A percentile compares a stretch with the other conserved stretches of the same genome.
These are phyloP conservation scores for Chirona hameri DNA, from an alignment of 2,888 invertebrate species.

Conservation along the genomic window DNA sequence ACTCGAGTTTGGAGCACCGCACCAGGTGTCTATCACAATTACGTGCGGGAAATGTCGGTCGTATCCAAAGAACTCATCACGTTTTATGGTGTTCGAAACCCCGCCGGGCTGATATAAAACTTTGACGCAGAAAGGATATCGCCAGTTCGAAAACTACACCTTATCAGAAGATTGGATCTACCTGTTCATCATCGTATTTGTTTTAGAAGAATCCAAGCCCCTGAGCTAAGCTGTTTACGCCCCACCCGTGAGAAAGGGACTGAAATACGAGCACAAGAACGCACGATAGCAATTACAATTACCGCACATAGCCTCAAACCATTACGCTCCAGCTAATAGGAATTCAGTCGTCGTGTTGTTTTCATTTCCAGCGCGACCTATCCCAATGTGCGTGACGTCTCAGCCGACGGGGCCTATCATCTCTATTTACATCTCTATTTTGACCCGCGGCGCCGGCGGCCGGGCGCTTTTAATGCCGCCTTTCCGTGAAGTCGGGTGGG, in stretches of 20 bases:
- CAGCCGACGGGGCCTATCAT: background rate
- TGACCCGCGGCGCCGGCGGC: background rate
- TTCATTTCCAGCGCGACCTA: background rate
- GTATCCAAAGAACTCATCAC: background rate
- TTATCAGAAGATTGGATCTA: background rate
- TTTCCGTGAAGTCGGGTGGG: constrained; percentile 5
- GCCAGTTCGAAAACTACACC: background rate
- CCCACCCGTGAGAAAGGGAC: background rate
- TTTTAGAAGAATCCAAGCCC: background rate
- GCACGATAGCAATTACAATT: background rate
- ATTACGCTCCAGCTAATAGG: background rate
- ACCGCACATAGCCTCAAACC: background rate
- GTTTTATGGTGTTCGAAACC: background rate
- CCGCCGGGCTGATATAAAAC: background rate
- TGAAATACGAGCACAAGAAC: background rate
- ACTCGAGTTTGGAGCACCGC: background rate
- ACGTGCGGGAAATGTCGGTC: background rate
- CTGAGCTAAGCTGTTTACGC: background rate
- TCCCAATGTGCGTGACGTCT: background rate
- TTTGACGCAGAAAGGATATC: background rate
- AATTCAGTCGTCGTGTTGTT: constrained; percentile 10
- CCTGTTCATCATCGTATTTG: background rate
- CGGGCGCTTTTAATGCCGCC: background rate
- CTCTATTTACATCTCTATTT: constrained; percentile 27
- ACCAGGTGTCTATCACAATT: background rate